Evolutionary conservation across 2,888 invertebrate genomes (phyloP), one percentile per base, ranked within the genome.

Genomic region (Troilus luridus): DNA sequence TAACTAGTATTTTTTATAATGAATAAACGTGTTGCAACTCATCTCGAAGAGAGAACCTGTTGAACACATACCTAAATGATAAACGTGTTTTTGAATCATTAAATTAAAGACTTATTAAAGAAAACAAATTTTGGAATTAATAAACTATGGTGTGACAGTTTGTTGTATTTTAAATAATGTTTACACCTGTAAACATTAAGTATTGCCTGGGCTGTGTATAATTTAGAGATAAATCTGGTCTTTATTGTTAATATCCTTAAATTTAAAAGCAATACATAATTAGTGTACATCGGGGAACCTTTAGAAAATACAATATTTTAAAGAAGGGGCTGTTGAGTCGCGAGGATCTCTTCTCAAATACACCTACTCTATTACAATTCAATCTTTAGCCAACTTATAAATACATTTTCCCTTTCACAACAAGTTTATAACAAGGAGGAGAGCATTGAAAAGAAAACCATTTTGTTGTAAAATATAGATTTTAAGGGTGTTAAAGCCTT

Each of bases 401-500:
- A 77, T 77, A 77, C 72, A 41, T 77, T 41, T 77, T 9, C 72
- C 72, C 24, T 41, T 77, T 67, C 17, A 41, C 1, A 19, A 19
- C 17, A 77, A 77, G 17, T 77, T 77, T 77, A 77, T 77, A 77
- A 77, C 72, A 85, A 85, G 85, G 5, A 58, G 58, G 21, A 6
- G 12, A n/a, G 56, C 56, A 85, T 58, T 85, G 85, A 58, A 85
- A 77, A 77, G 72, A 77, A 85, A 85, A 58, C n/a, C 56, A 56
- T n/a, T 85, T 85, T 56, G n/a, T 56, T 58, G 56, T 58, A 58
- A 85, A 85, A 56, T 85, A 85, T 54, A 54, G 85, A 85, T 85
- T 85, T 41, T 85, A 85, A 85, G 85, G 56, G 85, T 85, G 85
- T 85, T 85, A 56, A 54, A 85, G 85, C n/a, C 85, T 58, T 85